A percentile compares a stretch with the other conserved stretches of the same genome.
These are phyloP conservation scores for Thamnophis elegans DNA, from an alignment of 2,797 vertebrate genomes.

Conservation along the genomic window DNA sequence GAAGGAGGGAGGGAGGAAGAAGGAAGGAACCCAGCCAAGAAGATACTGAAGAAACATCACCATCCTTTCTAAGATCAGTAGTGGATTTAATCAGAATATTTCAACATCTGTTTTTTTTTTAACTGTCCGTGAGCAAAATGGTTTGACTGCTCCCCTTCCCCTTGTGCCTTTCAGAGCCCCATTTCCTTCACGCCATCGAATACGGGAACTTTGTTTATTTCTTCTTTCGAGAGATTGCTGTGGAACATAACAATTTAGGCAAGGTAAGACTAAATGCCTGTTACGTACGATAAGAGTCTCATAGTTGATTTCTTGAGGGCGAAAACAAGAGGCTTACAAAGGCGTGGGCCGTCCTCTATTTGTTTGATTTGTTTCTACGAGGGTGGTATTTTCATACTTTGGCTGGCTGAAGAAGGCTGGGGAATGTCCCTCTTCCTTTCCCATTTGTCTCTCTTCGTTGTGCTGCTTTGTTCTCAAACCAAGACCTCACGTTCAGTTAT, in stretches of 20 bases:
- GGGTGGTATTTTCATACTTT: neutral
- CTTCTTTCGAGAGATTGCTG: conserved; percentile 97
- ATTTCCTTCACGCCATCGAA: conserved; percentile 96
- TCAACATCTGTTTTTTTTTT: neutral
- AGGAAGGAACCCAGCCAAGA: neutral
- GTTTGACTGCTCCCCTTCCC: conserved; percentile 20
- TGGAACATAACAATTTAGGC: conserved; percentile 96
- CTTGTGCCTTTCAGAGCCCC: conserved; percentile 84
- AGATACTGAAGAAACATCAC: neutral
- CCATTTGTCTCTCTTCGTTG: conserved; percentile 26
- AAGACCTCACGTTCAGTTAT: neutral
- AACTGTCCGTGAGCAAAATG: neutral
- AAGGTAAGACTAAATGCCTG: conserved; percentile 79
- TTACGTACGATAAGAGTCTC: neutral
- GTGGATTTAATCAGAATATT: neutral
- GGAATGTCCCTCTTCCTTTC: conserved; percentile 11
- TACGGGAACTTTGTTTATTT: conserved; percentile 98
- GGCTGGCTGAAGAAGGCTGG: conserved; percentile 16
- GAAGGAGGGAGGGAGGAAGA: neutral
- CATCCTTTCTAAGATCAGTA: neutral
- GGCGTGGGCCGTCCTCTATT: neutral
- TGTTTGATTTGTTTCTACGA: neutral
- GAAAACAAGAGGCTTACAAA: neutral
- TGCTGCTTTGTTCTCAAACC: neutral
- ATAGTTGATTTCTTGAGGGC: neutral